Evolutionary conservation across 1,140 invertebrate species (phyloP).

Genomic region (Megathymus violae): DNA sequence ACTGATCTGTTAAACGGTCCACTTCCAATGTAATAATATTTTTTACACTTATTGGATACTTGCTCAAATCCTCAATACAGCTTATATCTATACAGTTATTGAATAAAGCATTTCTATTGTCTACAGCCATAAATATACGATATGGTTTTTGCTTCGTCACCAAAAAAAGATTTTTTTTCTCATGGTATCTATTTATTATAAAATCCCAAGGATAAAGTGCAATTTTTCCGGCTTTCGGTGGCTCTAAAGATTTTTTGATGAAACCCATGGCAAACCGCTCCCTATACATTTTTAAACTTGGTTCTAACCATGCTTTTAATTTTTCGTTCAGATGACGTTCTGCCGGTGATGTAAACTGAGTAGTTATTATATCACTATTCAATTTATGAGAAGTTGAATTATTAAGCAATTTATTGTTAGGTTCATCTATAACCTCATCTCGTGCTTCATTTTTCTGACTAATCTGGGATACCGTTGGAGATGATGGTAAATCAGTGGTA

Average conservation of each 20-base stretch:
- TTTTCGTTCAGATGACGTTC: conserved; percentile 30
- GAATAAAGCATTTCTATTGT: conserved; percentile 53
- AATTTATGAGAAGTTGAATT: neutral
- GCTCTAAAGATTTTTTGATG: conserved; percentile 54
- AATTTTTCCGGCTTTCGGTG: conserved; percentile 61
- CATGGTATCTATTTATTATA: conserved; percentile 67
- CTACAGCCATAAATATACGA: conserved; percentile 68
- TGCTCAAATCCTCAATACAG: conserved; percentile 58
- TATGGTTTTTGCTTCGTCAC: conserved; percentile 57
- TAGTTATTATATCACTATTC: neutral
- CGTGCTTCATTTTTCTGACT: neutral
- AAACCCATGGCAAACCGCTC: conserved; percentile 44
- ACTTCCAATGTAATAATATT: conserved; percentile 64
- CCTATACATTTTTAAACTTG: conserved; percentile 67
- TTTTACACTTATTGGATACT: conserved; percentile 67
- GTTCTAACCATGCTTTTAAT: conserved; percentile 65
- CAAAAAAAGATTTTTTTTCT: conserved; percentile 69
- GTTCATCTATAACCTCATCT: neutral
- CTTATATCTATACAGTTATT: conserved; percentile 66
- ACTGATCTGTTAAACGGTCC: conserved; percentile 59
- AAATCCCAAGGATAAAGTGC: conserved; percentile 69
- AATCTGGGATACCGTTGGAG: neutral
- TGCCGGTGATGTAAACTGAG: conserved; percentile 1
- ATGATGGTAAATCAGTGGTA: neutral
- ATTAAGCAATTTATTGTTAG: conserved; percentile 3